Evolutionary conservation across 2,888 invertebrate species (phyloP).

Genomic region (Ptilodon capucinus): DNA sequence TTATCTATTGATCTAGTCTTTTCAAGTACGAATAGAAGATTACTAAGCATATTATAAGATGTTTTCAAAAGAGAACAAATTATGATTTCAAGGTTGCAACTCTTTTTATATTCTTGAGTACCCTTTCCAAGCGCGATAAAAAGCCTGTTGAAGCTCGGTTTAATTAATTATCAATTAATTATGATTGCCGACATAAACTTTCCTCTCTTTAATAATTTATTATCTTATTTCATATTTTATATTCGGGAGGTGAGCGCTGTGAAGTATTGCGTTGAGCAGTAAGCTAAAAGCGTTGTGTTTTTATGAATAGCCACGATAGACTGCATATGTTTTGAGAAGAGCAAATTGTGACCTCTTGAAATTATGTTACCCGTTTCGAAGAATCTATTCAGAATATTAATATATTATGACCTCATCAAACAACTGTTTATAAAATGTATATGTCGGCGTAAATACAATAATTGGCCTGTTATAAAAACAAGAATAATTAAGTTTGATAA

Average conservation of each 20-base stretch:
- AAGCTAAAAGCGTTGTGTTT: slow-evolving; percentile 1
- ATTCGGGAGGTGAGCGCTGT: slow-evolving; percentile 4
- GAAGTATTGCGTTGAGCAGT: background rate
- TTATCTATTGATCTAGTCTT: too few species aligned
- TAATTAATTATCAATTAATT: slow-evolving; percentile 40
- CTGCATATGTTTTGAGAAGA: too few species aligned
- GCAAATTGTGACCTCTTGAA: background rate
- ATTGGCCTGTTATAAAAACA: too few species aligned
- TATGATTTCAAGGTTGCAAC: background rate
- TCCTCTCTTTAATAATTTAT: slow-evolving; percentile 28
- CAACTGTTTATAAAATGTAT: too few species aligned
- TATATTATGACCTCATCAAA: too few species aligned
- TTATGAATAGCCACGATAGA: slow-evolving; percentile 2
- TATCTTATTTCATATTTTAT: slow-evolving; percentile 28
- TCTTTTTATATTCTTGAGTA: background rate
- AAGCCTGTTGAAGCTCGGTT: slow-evolving; percentile 15
- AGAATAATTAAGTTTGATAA: too few species aligned
- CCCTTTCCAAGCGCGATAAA: slow-evolving; percentile 14
- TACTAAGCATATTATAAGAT: too few species aligned
- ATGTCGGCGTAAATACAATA: too few species aligned
- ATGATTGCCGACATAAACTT: slow-evolving; percentile 30
- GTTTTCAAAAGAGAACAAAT: background rate
- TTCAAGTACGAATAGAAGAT: too few species aligned
- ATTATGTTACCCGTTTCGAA: too few species aligned
- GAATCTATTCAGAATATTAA: too few species aligned